These are phyloP conservation scores for Stichodactyla helianthus DNA, from an alignment of 64 coral and sea anemone genomes.

Conservation along the genomic window DNA sequence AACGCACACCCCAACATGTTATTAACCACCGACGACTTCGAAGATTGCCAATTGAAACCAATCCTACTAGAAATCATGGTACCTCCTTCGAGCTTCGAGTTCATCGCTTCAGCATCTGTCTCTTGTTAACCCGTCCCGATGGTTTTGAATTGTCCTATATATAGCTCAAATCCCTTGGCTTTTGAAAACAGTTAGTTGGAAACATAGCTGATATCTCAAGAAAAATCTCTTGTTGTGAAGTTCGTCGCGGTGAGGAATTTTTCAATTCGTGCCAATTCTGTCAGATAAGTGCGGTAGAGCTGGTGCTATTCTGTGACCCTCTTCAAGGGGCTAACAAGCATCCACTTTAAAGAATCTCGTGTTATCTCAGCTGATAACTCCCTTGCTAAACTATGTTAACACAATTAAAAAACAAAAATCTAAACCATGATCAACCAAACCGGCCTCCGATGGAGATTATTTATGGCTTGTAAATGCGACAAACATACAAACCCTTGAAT, in stretches of 20 bases:
- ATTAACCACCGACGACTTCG: neutral
- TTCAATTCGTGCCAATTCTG: neutral
- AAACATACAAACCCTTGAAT: neutral
- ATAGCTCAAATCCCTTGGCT: neutral
- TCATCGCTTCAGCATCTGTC: neutral
- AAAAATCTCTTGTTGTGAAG: neutral
- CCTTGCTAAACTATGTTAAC: constrained; percentile 12
- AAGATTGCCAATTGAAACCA: constrained; percentile 12
- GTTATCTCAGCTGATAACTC: constrained; percentile 13
- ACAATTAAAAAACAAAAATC: neutral
- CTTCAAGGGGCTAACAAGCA: constrained; percentile 6
- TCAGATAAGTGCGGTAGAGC: constrained; percentile 11
- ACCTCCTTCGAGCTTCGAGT: neutral
- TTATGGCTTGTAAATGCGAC: neutral
- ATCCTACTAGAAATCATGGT: neutral
- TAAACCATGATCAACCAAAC: neutral
- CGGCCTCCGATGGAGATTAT: neutral
- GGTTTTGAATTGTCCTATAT: neutral
- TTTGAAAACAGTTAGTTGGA: constrained; percentile 4
- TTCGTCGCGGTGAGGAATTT: neutral
- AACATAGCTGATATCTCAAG: neutral
- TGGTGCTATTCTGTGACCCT: neutral
- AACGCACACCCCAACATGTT: neutral
- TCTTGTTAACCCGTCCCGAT: neutral
- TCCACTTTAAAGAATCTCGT: constrained; percentile 4